Evolutionary conservation across 2,888 invertebrate species (phyloP), one percentile per base, ranked within the genome.

Genomic region (Tiliacea aurago): DNA sequence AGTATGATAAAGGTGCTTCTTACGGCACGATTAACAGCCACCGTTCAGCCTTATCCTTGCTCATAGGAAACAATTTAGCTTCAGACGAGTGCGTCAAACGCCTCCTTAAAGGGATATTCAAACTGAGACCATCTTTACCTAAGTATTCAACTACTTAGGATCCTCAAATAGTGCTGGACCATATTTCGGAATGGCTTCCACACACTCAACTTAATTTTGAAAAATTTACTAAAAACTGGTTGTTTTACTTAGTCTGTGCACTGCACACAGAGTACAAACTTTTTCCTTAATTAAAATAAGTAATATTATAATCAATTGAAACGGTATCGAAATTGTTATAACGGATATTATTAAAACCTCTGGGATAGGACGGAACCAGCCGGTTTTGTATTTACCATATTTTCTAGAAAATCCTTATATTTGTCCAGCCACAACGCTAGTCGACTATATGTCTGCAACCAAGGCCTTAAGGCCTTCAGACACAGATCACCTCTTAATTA

Each of bases 381-480:
- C 86, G 0, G 9, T 80, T 11, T 45, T 85, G 5, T 53, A 58
- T 45, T 43, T 87, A n/a, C 85, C 84, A 0, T 84, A 33, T 33
- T 33, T 33, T 33, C 33, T 33, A 33, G 68, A 80, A 51, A 80
- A 81, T 28, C 11, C 11, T 33, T 33, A 2, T 13, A 83, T 87
- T 47, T 86, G 83, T 65, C 81, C 84, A 3, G 84, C 84, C 18
- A 61, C 66, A 28, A 56, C 65, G 11, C 33, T 86, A 11, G n/a
- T 59, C n/a, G 70, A 73, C 20, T 80, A 79, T 61, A 69, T 80
- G 9, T 61, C 23, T 37, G 51, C 41, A 6, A 82, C 82, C 3
- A 65, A 23, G 33, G 56, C 64, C n/a, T 41, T 78, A 5, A 59
- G 78, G 18, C 28, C 69, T 49, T 9, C n/a, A n/a, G n/a, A n/a